These are phyloP conservation scores for Pseudachorutes palmiensis DNA, from an alignment of 1,140 invertebrate species.

Conservation along the genomic window DNA sequence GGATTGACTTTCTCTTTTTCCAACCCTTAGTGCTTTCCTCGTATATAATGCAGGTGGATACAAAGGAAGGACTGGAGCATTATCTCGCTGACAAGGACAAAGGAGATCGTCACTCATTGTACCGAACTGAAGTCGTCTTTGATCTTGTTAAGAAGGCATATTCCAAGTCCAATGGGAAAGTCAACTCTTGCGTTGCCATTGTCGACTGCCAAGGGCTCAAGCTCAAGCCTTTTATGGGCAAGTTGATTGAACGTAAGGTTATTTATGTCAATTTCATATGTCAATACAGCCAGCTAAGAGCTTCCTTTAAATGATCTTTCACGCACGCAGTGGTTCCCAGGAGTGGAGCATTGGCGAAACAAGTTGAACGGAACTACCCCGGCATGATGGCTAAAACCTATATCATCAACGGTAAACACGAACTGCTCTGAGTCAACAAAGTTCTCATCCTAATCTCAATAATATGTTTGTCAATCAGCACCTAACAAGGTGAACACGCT, in stretches of 20 bases:
- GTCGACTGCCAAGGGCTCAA: not conserved
- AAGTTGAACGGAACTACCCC: slow-evolving; percentile 7
- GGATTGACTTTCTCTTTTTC: not conserved
- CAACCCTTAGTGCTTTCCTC: not conserved
- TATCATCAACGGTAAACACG: slow-evolving; percentile 8
- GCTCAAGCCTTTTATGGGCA: not conserved
- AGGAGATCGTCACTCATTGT: not conserved
- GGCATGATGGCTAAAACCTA: slow-evolving; percentile 10
- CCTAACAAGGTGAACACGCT: not conserved
- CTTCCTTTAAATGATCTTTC: not conserved
- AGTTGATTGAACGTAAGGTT: not conserved
- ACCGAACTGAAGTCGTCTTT: not conserved
- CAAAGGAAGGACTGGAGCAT: not conserved
- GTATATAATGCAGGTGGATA: not conserved
- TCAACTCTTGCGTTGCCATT: not conserved
- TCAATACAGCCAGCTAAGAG: not conserved
- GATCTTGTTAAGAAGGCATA: slow-evolving; percentile 2
- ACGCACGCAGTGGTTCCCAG: not conserved
- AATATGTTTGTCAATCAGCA: not conserved
- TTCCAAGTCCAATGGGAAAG: slow-evolving; percentile 1
- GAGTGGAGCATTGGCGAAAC: not conserved
- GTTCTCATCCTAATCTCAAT: not conserved
- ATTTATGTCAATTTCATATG: not conserved
- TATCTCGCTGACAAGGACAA: not conserved
- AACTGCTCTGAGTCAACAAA: too few relatives aligned